These are phyloP conservation scores for Trypoxylon attenuatum DNA, from an alignment of 2,888 invertebrate genomes.

Conservation along the genomic window DNA sequence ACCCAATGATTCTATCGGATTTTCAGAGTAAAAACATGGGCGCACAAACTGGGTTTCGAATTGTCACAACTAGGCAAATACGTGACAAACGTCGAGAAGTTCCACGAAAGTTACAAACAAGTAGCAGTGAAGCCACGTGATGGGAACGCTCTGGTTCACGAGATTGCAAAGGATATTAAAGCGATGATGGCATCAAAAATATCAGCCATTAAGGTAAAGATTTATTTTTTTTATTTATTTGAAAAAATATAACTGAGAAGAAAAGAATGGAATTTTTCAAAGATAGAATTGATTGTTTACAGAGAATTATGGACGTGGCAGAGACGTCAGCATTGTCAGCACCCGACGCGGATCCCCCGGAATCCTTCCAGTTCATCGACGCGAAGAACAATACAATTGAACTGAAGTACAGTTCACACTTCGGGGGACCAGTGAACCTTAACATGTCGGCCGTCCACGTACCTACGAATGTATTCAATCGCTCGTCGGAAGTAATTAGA, in stretches of 20 bases:
- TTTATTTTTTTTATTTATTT: too few species aligned
- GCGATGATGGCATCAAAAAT: conserved; percentile 93
- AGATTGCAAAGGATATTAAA: conserved; percentile 89
- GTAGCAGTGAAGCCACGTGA: conserved; percentile 85
- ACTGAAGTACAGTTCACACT: conserved; percentile 83
- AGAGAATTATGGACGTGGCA: conserved; percentile 92
- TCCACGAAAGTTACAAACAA: conserved; percentile 88
- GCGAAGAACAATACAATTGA: conserved; percentile 76
- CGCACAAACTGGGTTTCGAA: conserved; percentile 87
- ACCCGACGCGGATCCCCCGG: conserved; percentile 51
- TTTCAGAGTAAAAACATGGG: conserved; percentile 87
- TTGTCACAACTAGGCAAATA: conserved; percentile 87
- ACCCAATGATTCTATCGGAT: too few species aligned
- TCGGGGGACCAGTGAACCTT: conserved; percentile 82
- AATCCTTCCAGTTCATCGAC: conserved; percentile 61
- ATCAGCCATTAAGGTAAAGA: conserved; percentile 89
- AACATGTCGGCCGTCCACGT: conserved; percentile 94
- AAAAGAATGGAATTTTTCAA: too few species aligned
- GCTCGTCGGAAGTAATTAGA: conserved; percentile 90
- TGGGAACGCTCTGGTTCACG: conserved; percentile 86
- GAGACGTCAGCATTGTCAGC: conserved; percentile 85
- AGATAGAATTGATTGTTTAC: conserved; percentile 17
- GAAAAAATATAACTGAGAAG: too few species aligned
- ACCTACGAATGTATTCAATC: conserved; percentile 95
- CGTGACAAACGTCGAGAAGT: conserved; percentile 86